Evolutionary conservation across 1,140 invertebrate species (phyloP), one percentile per base, ranked within the genome.

Genomic region (Sesamia nonagrioides): DNA sequence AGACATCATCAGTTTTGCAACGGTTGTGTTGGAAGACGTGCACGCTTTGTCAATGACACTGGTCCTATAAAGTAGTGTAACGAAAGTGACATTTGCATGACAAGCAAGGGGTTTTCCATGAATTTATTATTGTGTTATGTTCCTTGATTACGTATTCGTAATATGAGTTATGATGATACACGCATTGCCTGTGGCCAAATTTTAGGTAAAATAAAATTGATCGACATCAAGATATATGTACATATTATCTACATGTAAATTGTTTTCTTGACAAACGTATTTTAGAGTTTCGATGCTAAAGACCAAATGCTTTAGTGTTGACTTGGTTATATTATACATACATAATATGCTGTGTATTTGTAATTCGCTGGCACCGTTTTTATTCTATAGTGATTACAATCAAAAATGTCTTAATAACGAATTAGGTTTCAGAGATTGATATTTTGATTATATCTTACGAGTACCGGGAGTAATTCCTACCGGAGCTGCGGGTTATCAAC

Each of bases 1-100:
- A 56, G 61, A 68, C 74, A 9, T n/a, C 37, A 61, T 77, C 9
- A 37, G 11, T 77, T 77, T 45, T 60, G 50, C 74, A 77, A 77
- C 45, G 17, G 37, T 45, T 68, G 66, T 58, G 58, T 52, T 63
- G 48, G 33, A 48, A 68, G 48, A 52, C 74, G 74, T 52, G 61
- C 37, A 54, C 60, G 61, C 74, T 54, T 68, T 77, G 48, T 27
- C 61, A 77, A 77, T 77, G 74, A 54, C 35, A 68, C 35, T 40
- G 42, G 74, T 6, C 74, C 60, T 77, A 60, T 63, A 61, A 63
- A 68, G 60, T 77, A 66, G 52, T 68, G 60, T 50, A 77, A 77
- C 35, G 74, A 77, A 77, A 77, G 74, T 68, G 73, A 75, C 56
- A 63, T 50, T 63, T 75, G 56, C 21, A 75, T 75, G 73, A 75